These are phyloP conservation scores for Asobara japonica DNA, from an alignment of 1,140 invertebrate species.

Conservation along the genomic window DNA sequence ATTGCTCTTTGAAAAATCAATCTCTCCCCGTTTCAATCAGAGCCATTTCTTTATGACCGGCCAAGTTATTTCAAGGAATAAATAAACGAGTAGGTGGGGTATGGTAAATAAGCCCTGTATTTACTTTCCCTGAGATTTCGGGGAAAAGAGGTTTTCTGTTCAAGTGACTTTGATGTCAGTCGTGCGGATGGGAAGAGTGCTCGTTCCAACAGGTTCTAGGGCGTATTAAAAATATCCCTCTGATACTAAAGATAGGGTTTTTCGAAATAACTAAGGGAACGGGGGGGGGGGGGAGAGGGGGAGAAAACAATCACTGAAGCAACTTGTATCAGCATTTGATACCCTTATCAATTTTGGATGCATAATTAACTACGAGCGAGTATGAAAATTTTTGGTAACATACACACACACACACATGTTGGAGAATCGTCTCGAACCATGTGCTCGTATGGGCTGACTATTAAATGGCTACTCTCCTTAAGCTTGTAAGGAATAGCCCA, in stretches of 20 bases:
- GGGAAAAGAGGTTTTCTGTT: conserved; percentile 1
- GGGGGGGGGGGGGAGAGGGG: too few species aligned
- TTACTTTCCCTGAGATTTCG: background rate
- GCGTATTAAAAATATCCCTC: conserved; percentile 33
- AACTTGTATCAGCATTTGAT: too few species aligned
- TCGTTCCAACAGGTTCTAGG: conserved; percentile 38
- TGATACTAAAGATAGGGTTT: too few species aligned
- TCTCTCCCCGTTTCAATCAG: background rate
- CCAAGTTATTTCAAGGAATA: background rate
- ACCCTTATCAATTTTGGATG: too few species aligned
- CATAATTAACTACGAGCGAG: too few species aligned
- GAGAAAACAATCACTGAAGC: too few species aligned
- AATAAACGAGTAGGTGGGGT: background rate
- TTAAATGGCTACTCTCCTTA: background rate
- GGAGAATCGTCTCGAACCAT: background rate
- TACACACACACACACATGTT: background rate
- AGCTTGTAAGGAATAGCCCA: background rate
- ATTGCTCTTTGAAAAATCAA: background rate
- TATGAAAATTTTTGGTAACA: too few species aligned
- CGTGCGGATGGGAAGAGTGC: conserved; percentile 31
- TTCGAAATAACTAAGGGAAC: too few species aligned
- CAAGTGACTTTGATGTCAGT: conserved; percentile 27
- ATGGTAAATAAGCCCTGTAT: background rate
- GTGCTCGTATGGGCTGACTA: background rate
- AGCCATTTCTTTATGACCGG: background rate